Base-by-base conservation (phyloP, 1,140 invertebrate species). In the Brevipalpus yothersi region DNA sequence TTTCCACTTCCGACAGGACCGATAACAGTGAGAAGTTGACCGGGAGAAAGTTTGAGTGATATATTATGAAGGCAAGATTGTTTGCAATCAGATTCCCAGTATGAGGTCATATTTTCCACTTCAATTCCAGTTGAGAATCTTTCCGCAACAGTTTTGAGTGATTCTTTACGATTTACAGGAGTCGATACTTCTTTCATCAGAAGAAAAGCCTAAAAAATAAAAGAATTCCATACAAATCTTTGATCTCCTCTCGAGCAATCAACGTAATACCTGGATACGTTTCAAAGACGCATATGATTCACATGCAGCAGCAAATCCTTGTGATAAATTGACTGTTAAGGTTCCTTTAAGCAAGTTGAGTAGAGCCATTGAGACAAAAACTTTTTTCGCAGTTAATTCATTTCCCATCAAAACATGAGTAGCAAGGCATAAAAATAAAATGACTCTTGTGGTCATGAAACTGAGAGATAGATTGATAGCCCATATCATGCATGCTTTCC, bases 291-390 rank as follows among this genome's bases (percentile, higher is more conserved):
- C 78, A 12, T 78, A 65, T 75, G 60, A 54, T 58, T 68, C 67
- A 4, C 62, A 62, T 11, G 67, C 64, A 39, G 68, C 72, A 4
- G 81, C 77, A 0, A 88, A 75, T 0, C 79, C 82, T 59, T 80
- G 68, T 0, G 85, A 84, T 65, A 86, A 78, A 60, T 79, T 78
- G 42, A 84, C 75, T 0, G 81, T 80, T 15, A 80, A 72, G 1
- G 76, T 74, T 2, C 81, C 67, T 65, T 82, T 78, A n/a, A 85
- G 67, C 9, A 60, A 76, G 63, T 82, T 81, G 62, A 81, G 23
- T 17, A 81, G 81, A 53, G 80, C 77, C 21, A 82, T 77, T 17
- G 83, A 73, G 0, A 82, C 80, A 68, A 82, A 84, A 75, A 87
- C 83, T 71, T 84, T 76, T 58, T 82, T 77, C 0, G 86, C 79